These are phyloP conservation scores for Bursaphelenchus okinawaensis DNA, from an alignment of 2,888 invertebrate species.

Conservation along the genomic window DNA sequence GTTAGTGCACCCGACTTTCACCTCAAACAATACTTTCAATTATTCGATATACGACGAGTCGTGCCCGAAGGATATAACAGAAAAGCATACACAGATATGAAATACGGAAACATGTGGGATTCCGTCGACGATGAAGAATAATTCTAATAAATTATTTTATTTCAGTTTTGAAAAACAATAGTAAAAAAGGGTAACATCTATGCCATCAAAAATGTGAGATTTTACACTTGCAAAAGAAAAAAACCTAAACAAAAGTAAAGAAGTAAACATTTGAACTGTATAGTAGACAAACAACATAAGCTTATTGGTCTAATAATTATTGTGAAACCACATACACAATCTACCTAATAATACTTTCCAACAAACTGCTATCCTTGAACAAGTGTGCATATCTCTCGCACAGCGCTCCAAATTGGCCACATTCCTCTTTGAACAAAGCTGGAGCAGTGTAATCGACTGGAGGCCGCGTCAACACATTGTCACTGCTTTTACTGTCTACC, in stretches of 20 bases:
- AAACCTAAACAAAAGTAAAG: too few species aligned
- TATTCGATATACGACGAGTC: constrained; percentile 39
- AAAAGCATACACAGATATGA: constrained; percentile 48
- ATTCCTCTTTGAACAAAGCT: background rate
- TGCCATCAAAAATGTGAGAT: too few species aligned
- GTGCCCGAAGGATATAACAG: constrained; percentile 54
- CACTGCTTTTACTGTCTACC: background rate
- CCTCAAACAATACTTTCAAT: constrained; percentile 60
- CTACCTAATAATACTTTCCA: background rate
- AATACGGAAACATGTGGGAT: constrained; percentile 54
- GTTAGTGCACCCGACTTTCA: constrained; percentile 62
- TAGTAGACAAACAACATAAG: too few species aligned
- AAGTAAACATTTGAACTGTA: too few species aligned
- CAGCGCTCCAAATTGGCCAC: constrained; percentile 7
- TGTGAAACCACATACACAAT: too few species aligned
- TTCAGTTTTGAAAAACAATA: too few species aligned
- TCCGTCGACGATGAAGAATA: constrained; percentile 3
- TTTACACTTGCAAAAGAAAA: too few species aligned
- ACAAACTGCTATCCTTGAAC: constrained; percentile 1
- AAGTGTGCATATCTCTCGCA: constrained; percentile 7
- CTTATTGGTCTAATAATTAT: too few species aligned
- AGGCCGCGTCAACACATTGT: background rate
- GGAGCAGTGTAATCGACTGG: constrained; percentile 9
- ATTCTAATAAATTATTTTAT: too few species aligned
- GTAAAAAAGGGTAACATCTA: too few species aligned